Evolutionary conservation across 2,113 vertebrate species (phyloP).

Genomic region (Lates calcarifer): DNA sequence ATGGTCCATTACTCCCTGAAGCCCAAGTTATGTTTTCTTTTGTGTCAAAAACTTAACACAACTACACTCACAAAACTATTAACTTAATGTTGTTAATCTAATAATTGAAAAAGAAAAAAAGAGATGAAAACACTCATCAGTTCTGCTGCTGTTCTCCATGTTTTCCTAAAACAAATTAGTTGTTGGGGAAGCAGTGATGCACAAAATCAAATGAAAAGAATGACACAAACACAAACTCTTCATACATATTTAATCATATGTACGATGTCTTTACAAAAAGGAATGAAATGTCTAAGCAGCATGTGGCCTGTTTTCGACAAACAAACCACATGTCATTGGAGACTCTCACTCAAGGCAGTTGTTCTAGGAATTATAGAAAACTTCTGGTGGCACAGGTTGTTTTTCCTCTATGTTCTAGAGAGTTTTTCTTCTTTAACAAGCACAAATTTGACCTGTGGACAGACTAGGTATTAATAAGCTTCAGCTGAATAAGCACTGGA

Average conservation of each 20-base stretch:
- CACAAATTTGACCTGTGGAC: constrained; percentile 8
- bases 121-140: no score
- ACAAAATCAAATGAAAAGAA: neutral
- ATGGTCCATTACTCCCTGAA: no score
- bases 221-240: neutral
- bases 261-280: constrained; percentile 1
- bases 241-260: constrained; percentile 31
- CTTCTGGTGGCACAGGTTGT: neutral
- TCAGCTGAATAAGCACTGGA: constrained; percentile 5
- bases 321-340: neutral
- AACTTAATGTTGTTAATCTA: no score
- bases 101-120: no score
- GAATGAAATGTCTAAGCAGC: constrained; percentile 1
- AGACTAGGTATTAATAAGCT: constrained; percentile 2
- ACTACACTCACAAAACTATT: no score
- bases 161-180: no score
- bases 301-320: neutral
- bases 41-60: no score
- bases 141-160: no score
- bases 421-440: constrained; percentile 1
- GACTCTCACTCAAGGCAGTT: neutral
- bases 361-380: neutral
- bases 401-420: neutral
- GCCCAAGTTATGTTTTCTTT: no score
- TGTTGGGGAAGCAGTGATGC: no score